Evolutionary conservation across 2,113 vertebrate genomes (phyloP).

Genomic region (Regulus satrapa): DNA sequence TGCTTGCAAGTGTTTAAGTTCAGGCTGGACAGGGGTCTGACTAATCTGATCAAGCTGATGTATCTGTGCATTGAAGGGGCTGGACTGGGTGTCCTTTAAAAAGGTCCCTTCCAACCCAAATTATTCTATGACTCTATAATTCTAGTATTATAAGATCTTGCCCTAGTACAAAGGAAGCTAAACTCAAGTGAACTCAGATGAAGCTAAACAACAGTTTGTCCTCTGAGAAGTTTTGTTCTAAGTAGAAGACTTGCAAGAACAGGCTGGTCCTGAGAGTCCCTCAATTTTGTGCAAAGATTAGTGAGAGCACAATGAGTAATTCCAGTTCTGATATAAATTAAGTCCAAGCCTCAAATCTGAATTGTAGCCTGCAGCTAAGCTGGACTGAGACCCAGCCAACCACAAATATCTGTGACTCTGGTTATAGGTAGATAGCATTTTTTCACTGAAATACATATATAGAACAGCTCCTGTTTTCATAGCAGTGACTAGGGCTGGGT

Average conservation of each 20-base stretch:
- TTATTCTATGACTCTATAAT: not conserved
- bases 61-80: not conserved
- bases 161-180: not conserved
- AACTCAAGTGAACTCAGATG: not conserved
- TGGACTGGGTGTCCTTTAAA: not conserved
- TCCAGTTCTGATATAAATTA: not conserved
- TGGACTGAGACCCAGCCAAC: not conserved
- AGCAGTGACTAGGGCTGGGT: not conserved
- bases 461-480: not conserved
- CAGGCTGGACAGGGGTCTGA: not conserved
- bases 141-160: not conserved
- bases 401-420: not conserved
- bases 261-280: not conserved
- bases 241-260: not conserved
- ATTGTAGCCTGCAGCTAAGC: not conserved
- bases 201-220: too few relatives aligned
- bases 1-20: not conserved
- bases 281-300: not conserved
- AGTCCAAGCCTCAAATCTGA: not conserved
- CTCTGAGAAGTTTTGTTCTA: not conserved
- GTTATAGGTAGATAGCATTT: not conserved
- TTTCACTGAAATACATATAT: not conserved
- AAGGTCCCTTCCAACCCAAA: not conserved
- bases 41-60: not conserved
- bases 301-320: not conserved